A percentile compares a stretch with the other conserved stretches of the same genome.
These are phyloP conservation scores for rabbit (Oryctolagus cuniculus) DNA, from an alignment of 2,113 vertebrate genomes.

Conservation along the genomic window DNA sequence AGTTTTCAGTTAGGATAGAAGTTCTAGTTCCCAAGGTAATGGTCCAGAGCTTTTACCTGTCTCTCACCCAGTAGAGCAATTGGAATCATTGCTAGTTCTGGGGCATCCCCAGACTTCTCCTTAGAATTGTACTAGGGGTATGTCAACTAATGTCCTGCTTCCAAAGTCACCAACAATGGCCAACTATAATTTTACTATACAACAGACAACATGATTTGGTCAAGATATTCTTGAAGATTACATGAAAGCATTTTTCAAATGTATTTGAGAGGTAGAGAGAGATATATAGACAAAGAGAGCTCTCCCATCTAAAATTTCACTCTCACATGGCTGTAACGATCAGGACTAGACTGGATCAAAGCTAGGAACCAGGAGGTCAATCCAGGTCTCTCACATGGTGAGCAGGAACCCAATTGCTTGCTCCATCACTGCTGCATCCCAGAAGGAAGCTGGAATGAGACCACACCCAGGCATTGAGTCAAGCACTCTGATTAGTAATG, in stretches of 20 bases:
- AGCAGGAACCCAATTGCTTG: too few relatives aligned
- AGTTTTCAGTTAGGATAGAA: neutral
- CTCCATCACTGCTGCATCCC: too few relatives aligned
- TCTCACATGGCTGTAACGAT: too few relatives aligned
- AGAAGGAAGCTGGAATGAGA: too few relatives aligned
- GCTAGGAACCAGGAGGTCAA: too few relatives aligned
- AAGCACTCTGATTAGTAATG: too few relatives aligned
- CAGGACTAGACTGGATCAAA: too few relatives aligned
- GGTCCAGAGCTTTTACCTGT: neutral
- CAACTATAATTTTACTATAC: neutral
- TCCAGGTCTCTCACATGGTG: too few relatives aligned
- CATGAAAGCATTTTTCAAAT: neutral
- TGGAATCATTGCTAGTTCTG: neutral
- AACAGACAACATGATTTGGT: neutral
- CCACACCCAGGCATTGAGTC: too few relatives aligned
- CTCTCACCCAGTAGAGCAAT: neutral
- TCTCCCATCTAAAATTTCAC: too few relatives aligned
- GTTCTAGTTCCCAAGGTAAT: constrained; percentile 24
- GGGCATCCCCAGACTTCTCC: neutral
- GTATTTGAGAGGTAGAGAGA: too few relatives aligned
- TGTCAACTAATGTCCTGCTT: neutral
- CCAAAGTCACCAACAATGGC: neutral
- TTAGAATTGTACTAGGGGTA: neutral
- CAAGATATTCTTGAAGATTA: neutral
- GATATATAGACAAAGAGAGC: too few relatives aligned